Conservation (phyloP, 1,140 invertebrate genomes). For the Sesamia nonagrioides region DNA sequence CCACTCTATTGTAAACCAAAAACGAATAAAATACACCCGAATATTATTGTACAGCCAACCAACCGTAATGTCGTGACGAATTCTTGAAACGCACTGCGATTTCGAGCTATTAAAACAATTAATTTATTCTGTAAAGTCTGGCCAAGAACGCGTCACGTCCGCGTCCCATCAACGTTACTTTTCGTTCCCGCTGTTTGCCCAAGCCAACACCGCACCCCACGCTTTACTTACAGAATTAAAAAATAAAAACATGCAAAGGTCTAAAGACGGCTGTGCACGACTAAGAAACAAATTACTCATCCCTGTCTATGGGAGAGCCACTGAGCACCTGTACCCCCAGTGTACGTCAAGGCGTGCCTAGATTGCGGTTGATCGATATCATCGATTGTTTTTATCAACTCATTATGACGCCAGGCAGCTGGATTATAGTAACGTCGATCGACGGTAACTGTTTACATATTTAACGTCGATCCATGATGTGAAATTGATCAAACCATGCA, state of each 20-base stretch:
- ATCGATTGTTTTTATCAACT: background rate
- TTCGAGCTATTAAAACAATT: background rate
- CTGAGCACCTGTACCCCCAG: slow-evolving; percentile 34
- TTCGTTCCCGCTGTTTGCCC: slow-evolving; percentile 28
- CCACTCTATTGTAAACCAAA: background rate
- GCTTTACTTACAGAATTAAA: slow-evolving; percentile 57
- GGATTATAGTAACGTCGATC: too few relatives aligned
- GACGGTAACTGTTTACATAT: too few relatives aligned
- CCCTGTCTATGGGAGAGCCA: slow-evolving; percentile 45
- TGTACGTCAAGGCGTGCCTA: slow-evolving; percentile 4
- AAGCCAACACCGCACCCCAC: slow-evolving; percentile 69
- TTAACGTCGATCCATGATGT: too few relatives aligned
- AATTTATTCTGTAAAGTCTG: background rate
- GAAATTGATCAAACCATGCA: too few relatives aligned
- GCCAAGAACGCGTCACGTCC: background rate
- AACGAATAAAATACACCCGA: background rate
- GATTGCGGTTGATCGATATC: background rate
- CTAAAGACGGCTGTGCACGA: slow-evolving; percentile 79
- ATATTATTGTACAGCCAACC: too few relatives aligned
- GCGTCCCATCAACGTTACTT: background rate
- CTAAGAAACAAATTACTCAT: slow-evolving; percentile 45
- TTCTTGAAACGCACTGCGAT: background rate
- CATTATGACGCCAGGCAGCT: too few relatives aligned
- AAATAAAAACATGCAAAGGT: slow-evolving; percentile 68
- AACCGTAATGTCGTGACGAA: background rate